Base-by-base conservation (phyloP, 2,113 vertebrate genomes). In the Oxyruncus cristatus region DNA sequence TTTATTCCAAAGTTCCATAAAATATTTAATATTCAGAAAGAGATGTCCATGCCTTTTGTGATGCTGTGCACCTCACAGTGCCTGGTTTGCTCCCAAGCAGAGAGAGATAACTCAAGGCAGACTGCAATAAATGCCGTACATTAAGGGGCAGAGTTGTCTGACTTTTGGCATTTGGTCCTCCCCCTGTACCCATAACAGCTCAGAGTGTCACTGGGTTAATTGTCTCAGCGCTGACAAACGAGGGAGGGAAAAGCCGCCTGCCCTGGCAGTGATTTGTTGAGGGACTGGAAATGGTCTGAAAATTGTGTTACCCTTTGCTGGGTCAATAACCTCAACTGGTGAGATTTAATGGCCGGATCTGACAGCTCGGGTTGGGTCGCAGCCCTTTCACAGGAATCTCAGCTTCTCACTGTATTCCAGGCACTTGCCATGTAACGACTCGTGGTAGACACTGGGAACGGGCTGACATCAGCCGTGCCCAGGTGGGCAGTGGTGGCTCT, bases 181-280 rank as follows among this genome's bases (percentile, higher is more conserved):
- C 20, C 79, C 27, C 72, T 7, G 49, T 62, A 85, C 86, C 73
- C 72, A 11, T 30, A 93, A 56, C 26, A 83, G 84, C 77, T 91
- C 88, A 27, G 73, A 86, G 59, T 93, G 83, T 93, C 93, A 94
- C 70, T 53, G 49, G 92, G 90, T 96, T 92, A 97, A 96, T 96
- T 95, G 84, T 37, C 92, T 91, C 92, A 82, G 73, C 1, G 8
- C 76, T 92, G 76, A 91, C 79, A 97, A 96, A 96, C 0, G 26
- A 81, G 49, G 56, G 32, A 78, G 76, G 65, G 80, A 93, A 93
- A 96, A 93, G 91, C 61, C 3, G 44, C 68, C 72, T 63, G 61
- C 47, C 44, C 76, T 87, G 44, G 52, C 41, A 74, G 81, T n/a
- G 82, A 90, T 83, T 89, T 91, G 78, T 61, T 74, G 89, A 52